phyloP scores from a whole-genome alignment of 2,113 vertebrate genomes.

The Acrocephalus arundinaceus region DNA sequence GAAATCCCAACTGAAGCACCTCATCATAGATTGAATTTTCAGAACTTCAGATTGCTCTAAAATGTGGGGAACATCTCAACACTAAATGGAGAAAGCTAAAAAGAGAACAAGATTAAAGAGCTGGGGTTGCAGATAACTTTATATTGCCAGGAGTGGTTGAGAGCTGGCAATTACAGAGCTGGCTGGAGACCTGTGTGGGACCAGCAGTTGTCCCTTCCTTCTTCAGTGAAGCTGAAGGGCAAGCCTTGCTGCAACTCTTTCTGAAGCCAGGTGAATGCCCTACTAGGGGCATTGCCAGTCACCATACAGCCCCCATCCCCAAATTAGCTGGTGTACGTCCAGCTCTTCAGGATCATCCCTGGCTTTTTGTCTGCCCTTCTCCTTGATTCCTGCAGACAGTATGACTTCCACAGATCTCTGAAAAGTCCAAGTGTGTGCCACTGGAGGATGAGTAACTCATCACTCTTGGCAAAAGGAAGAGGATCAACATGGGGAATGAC shows the following conservation, averaged over 20 bases:
- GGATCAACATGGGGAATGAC: too few species aligned
- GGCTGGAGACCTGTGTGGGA: not conserved
- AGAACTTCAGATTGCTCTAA: not conserved
- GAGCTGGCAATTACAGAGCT: not conserved
- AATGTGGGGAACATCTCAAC: not conserved
- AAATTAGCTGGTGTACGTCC: not conserved
- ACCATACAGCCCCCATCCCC: not conserved
- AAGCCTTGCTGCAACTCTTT: not conserved
- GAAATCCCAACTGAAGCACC: not conserved
- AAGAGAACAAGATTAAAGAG: not conserved
- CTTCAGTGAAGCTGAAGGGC: not conserved
- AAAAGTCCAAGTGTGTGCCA: not conserved
- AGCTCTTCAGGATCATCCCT: not conserved
- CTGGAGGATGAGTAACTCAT: not conserved
- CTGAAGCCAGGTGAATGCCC: not conserved
- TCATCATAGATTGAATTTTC: not conserved
- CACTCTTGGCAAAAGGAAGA: accelerated
- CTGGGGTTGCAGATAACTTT: not conserved
- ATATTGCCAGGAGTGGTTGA: not conserved
- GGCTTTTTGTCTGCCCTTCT: not conserved
- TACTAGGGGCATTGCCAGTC: not conserved
- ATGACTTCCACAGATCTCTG: not conserved
- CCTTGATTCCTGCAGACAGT: not conserved
- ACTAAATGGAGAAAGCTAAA: not conserved
- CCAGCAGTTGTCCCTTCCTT: not conserved